Percentiles rank a stretch among this genome's conserved stretches.
Conservation (phyloP, 2,113 vertebrate genomes). For the Spilogale gracilis region DNA sequence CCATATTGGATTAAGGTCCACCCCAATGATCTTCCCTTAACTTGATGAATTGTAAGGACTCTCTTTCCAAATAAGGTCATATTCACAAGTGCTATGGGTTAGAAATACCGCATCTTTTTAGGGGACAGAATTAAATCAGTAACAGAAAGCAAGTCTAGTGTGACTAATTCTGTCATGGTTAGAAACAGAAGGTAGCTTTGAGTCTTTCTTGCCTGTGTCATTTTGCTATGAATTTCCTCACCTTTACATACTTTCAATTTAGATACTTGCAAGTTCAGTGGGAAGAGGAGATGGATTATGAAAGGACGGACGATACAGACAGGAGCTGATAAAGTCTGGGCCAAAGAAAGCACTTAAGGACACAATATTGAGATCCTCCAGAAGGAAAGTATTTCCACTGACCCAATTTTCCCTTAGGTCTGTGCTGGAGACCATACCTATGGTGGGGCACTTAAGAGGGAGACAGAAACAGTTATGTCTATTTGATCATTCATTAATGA, state of each 20-base stretch:
- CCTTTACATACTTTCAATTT: not conserved
- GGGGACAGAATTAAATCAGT: not conserved
- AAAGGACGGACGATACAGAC: not conserved
- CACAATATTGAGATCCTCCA: not conserved
- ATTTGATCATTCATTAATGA: not conserved
- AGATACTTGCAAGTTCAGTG: not conserved
- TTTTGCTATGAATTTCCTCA: not conserved
- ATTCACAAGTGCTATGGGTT: not conserved
- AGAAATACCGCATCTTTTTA: not conserved
- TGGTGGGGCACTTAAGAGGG: not conserved
- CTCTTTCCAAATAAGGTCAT: not conserved
- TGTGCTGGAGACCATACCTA: not conserved
- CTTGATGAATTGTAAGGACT: not conserved
- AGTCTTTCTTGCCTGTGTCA: not conserved
- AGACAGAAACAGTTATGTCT: not conserved
- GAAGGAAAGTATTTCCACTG: not conserved
- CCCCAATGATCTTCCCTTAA: not conserved
- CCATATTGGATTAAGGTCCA: not conserved
- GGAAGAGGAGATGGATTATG: not conserved
- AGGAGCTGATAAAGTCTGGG: not conserved
- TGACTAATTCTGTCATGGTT: not conserved
- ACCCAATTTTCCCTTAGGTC: not conserved
- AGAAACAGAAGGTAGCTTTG: not conserved
- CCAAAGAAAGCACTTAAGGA: not conserved
- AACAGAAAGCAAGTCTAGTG: not conserved